These are phyloP conservation scores for Ctenopoma kingsleyae DNA, from an alignment of 2,797 vertebrate species.

Conservation along the genomic window DNA sequence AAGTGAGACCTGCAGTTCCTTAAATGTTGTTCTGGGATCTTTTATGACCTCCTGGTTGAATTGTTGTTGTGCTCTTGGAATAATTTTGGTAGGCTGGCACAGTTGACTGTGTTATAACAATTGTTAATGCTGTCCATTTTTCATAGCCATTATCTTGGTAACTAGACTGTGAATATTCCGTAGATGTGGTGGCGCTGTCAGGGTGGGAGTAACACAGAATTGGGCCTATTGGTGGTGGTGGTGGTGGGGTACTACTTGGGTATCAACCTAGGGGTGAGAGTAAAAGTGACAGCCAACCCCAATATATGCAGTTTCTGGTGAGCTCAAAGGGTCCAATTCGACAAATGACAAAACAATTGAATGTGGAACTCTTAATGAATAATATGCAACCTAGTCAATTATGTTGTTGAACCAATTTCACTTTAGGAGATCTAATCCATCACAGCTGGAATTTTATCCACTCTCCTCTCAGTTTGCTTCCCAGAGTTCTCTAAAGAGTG, in stretches of 20 bases:
- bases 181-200: slow-evolving; percentile 45
- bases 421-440: slow-evolving; percentile 62
- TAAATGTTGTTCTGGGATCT: too few species aligned
- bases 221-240: too few species aligned
- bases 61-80: too few species aligned
- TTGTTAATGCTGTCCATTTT: slow-evolving; percentile 77
- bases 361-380: slow-evolving; percentile 65
- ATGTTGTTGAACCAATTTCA: slow-evolving; percentile 59
- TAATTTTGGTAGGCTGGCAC: slow-evolving; percentile 24
- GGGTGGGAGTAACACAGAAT: slow-evolving; percentile 40
- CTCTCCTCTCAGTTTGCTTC: slow-evolving; percentile 49
- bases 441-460: slow-evolving; percentile 54
- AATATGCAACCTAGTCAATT: slow-evolving; percentile 66
- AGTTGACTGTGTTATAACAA: slow-evolving; percentile 64
- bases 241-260: too few species aligned
- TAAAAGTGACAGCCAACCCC: slow-evolving; percentile 65
- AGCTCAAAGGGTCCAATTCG: slow-evolving; percentile 58
- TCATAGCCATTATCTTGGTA: slow-evolving; percentile 70
- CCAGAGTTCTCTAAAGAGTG: slow-evolving; percentile 51
- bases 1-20: too few species aligned
- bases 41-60: too few species aligned
- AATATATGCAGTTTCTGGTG: slow-evolving; percentile 66
- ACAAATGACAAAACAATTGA: slow-evolving; percentile 72
- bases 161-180: slow-evolving; percentile 71
- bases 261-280: slow-evolving; percentile 45